Conservation (phyloP, 2,888 invertebrate species). For the Tetragonula carbonaria region DNA sequence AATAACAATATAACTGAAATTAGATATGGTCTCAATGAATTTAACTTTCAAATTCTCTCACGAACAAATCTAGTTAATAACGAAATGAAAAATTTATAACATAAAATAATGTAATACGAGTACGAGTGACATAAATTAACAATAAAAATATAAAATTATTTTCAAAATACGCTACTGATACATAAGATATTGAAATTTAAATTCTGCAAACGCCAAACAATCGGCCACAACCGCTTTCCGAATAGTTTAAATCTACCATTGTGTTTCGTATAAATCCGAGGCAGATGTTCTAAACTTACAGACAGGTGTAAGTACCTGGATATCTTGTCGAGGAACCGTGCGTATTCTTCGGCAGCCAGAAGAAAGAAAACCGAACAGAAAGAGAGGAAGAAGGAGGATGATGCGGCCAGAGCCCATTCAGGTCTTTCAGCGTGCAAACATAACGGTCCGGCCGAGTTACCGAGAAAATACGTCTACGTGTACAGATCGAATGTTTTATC, state of each 20-base stretch:
- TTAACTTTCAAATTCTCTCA: too few species aligned
- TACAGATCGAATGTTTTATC: constrained; percentile 11
- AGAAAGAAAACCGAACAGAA: constrained; percentile 10
- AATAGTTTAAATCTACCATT: neutral
- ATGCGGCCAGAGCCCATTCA: constrained; percentile 76
- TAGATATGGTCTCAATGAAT: too few species aligned
- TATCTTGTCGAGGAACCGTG: neutral
- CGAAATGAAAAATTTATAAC: too few species aligned
- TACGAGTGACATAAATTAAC: too few species aligned
- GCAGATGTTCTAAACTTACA: neutral
- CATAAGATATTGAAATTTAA: too few species aligned
- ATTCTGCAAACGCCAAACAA: neutral
- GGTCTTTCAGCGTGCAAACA: constrained; percentile 75
- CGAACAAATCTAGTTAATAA: too few species aligned
- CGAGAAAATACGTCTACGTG: constrained; percentile 56
- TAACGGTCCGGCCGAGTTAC: constrained; percentile 79
- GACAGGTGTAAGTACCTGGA: neutral
- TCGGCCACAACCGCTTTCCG: neutral
- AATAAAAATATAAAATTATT: too few species aligned
- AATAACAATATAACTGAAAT: too few species aligned
- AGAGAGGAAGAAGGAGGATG: constrained; percentile 54
- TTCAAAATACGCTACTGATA: too few species aligned
- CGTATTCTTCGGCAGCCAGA: neutral
- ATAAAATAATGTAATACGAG: too few species aligned
- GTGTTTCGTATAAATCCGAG: neutral